Conservation (phyloP, 2,797 vertebrate species). For the Cyprinella venusta region DNA sequence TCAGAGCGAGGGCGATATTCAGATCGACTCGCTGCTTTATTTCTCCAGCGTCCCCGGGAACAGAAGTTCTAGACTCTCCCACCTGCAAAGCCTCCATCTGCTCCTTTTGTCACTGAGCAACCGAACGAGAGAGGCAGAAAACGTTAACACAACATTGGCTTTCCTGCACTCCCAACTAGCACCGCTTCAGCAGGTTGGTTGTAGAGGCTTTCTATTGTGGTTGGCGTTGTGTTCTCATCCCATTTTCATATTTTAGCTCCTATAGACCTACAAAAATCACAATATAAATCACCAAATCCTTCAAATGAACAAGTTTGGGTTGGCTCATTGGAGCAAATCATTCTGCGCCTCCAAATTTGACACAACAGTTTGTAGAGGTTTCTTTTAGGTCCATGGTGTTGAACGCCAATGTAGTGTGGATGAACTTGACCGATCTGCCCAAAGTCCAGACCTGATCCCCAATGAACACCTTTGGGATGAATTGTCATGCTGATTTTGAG, state of each 20-base stretch:
- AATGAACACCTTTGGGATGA: neutral
- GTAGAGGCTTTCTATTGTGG: neutral
- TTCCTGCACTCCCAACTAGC: conserved; percentile 13
- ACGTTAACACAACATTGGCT: conserved; percentile 53
- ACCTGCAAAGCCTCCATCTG: conserved; percentile 85
- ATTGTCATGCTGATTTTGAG: neutral
- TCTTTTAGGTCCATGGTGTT: neutral
- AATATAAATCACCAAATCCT: too few relatives aligned
- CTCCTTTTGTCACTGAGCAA: conserved; percentile 63
- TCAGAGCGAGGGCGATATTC: conserved; percentile 65
- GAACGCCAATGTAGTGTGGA: neutral
- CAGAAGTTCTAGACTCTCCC: conserved; percentile 77
- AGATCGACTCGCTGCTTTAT: conserved; percentile 72
- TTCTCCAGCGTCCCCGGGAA: conserved; percentile 69
- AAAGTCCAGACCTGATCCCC: neutral
- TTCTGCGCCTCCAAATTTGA: neutral
- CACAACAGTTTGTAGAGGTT: neutral
- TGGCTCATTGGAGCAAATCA: neutral
- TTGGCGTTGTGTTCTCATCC: neutral
- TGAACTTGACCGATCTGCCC: neutral
- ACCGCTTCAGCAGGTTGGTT: neutral
- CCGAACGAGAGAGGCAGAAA: conserved; percentile 48
- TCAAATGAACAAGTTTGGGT: neutral
- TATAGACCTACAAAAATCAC: too few relatives aligned
- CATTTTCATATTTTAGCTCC: too few relatives aligned